Base-by-base conservation (phyloP, 2,888 invertebrate species). In the Shargacucullia verbasci region DNA sequence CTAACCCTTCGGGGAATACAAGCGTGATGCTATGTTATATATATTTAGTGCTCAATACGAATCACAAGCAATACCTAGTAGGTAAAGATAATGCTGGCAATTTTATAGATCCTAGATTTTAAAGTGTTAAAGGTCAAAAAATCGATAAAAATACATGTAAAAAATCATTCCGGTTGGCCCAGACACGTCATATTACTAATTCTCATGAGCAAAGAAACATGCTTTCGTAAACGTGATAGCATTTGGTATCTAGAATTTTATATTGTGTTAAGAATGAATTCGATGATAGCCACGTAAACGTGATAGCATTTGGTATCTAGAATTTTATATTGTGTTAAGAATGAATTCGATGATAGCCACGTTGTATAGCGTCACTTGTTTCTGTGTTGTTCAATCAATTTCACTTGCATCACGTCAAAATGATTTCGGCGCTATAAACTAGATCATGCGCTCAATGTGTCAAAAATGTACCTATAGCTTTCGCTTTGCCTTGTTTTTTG, bases 391-490 rank as follows among this genome's bases (percentile, higher is more conserved):
- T 68, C 61, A 53, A 70, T 60, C 70, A 73, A 71, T 77, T 73
- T 80, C 77, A 70, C 72, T 74, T 56, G 52, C 71, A 70, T 68
- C 59, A 52, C 61, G 73, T 72, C 71, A 20, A 29, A 66, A 59
- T 68, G 39, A 76, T 73, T 79, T 77, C 63, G 74, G 67, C 46
- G 69, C 63, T 61, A 47, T 58, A 63, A 86, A 85, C 84, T 85
- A 84, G 84, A 79, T 80, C 82, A 80, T 70, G 70, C 59, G 72
- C 76, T 76, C 79, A 74, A 81, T 77, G 46, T 76, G 79, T 82
- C 78, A 61, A 70, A 63, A 69, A 59, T 70, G 82, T 86, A 83
- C 86, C 82, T n/a, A n/a, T n/a, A n/a, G 81, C 88, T 90, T 88
- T 89, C 84, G 75, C 82, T 52, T 72, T 58, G 53, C 54, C 72